These are phyloP conservation scores for Camelus bactrianus DNA, from an alignment of 2,113 vertebrate species.

Conservation along the genomic window DNA sequence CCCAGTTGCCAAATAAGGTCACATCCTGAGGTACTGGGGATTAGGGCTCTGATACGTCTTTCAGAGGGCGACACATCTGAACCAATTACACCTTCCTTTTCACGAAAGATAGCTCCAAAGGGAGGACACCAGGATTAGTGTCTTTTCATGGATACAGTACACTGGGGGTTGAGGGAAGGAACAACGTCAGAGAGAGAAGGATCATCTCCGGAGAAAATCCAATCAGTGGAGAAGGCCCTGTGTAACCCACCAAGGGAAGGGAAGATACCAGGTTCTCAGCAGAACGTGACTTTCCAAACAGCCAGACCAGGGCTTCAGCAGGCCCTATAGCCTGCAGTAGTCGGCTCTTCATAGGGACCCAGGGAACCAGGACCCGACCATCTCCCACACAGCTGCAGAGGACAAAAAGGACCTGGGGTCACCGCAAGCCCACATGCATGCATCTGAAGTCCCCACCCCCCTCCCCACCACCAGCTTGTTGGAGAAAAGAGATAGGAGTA, in stretches of 20 bases:
- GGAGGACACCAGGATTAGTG: not conserved
- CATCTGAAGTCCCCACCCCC: too few species aligned
- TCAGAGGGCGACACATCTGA: not conserved
- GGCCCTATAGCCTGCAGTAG: not conserved
- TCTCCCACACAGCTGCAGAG: not conserved
- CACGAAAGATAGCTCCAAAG: not conserved
- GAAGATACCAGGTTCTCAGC: not conserved
- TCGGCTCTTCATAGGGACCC: too few species aligned
- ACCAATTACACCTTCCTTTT: not conserved
- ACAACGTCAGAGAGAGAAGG: not conserved
- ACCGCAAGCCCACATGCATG: rapidly evolving
- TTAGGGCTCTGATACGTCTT: not conserved
- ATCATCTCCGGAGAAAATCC: not conserved
- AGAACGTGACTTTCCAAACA: not conserved
- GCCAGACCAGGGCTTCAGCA: not conserved
- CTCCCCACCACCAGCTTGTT: not conserved
- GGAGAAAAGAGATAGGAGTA: not conserved
- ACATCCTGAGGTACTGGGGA: not conserved
- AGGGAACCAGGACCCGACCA: not conserved
- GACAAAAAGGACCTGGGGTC: not conserved
- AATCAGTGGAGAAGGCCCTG: not conserved
- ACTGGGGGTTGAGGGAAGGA: not conserved
- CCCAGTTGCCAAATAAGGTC: not conserved
- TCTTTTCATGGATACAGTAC: not conserved
- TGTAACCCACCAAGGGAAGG: too few species aligned